Base-by-base conservation (phyloP, 2,113 vertebrate species). In the Scartelaos histophorus region DNA sequence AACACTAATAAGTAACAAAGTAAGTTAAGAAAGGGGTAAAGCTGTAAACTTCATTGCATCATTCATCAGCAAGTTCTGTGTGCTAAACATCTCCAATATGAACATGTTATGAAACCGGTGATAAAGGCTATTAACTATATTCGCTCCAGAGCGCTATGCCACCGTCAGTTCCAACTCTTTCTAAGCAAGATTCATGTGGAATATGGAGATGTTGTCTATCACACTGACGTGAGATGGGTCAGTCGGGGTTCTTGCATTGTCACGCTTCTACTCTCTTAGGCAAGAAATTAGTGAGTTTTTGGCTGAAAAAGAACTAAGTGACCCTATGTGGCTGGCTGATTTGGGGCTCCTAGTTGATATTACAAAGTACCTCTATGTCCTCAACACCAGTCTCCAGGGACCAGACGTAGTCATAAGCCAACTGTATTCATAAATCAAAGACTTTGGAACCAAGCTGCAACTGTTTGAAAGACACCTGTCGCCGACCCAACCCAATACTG, bases 21-120 rank as follows among this genome's bases (percentile, higher is more conserved):
- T 82, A 54, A 81, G 61, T 1, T 15, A 85, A 80, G 58, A 80
- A 71, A 78, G 60, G 47, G 74, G 76, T 3, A 70, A 82, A 0
- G 21, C 79, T 46, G 47, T 70, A 2, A 81, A 76, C 78, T 70
- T 77, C 7, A 73, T 17, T 84, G 73, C 54, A 81, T 75, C 0
- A 86, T 81, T 85, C 75, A 85, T n/a, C 81, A 88, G 3, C 54
- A 85, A 45, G 81, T 62, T 68, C 75, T 85, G 4, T 88, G 76
- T 24, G 69, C 81, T 0, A 79, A 82, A 82, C 54, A 74, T 77
- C 57, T 82, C 2, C 70, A 78, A 78, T 82, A 3, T 74, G 49
- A 51, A 5, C 49, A 51, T 17, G 49, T 51, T 51, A 19, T 51
- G 49, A 46, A 81, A 83, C 75, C 34, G 6, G 57, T 78, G 34